Evolutionary conservation across 1,140 invertebrate species (phyloP).

Genomic region (Drosophila pandora): DNA sequence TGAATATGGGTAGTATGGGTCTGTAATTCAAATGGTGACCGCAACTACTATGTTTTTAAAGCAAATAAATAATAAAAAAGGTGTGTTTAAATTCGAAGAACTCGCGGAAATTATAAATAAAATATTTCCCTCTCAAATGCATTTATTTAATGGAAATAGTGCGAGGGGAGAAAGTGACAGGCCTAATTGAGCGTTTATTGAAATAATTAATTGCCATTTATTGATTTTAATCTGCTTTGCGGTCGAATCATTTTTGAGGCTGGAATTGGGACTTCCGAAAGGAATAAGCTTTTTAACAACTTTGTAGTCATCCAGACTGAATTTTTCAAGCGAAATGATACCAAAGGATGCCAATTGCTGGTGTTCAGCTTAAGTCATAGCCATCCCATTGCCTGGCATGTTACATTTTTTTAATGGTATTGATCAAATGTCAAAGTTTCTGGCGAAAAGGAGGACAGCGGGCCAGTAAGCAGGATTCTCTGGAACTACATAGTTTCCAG

Average conservation of each 20-base stretch:
- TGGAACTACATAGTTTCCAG: constrained; percentile 31
- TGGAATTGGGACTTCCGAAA: neutral
- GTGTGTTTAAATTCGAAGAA: constrained; percentile 15
- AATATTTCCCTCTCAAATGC: constrained; percentile 30
- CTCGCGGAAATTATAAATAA: constrained; percentile 27
- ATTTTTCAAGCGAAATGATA: neutral
- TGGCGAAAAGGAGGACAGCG: constrained; percentile 16
- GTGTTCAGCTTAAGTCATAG: constrained; percentile 21
- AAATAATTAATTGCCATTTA: constrained; percentile 45
- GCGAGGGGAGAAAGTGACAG: constrained; percentile 20
- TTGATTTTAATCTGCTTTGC: constrained; percentile 18
- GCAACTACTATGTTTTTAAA: neutral
- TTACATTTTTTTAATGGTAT: constrained; percentile 16
- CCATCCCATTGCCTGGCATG: neutral
- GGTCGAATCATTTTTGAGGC: neutral
- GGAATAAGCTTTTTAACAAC: neutral
- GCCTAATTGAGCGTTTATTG: constrained; percentile 44
- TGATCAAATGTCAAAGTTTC: constrained; percentile 51
- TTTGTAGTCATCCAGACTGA: too few relatives aligned
- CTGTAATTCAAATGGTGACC: neutral
- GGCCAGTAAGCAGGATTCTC: constrained; percentile 5
- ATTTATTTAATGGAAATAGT: constrained; percentile 32
- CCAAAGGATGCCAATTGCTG: constrained; percentile 18
- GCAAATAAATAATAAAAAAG: constrained; percentile 2
- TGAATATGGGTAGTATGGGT: neutral